These are phyloP conservation scores for Synodontis membranacea DNA, from an alignment of 2,113 vertebrate species.

Conservation along the genomic window DNA sequence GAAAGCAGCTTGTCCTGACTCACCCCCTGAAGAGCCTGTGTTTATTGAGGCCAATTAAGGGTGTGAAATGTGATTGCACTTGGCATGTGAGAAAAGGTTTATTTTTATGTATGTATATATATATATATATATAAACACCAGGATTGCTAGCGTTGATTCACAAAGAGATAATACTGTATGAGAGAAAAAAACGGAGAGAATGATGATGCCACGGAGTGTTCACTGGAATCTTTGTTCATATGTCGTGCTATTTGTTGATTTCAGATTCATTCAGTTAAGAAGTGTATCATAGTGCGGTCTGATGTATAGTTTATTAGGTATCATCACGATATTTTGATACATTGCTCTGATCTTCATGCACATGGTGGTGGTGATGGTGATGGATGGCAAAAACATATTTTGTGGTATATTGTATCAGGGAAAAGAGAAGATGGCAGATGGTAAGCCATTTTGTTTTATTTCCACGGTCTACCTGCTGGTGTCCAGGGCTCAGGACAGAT, in stretches of 20 bases:
- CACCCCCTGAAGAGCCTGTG: neutral
- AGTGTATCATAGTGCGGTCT: neutral
- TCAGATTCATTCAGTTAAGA: neutral
- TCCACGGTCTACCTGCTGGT: slow-evolving; percentile 47
- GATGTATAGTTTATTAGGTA: neutral
- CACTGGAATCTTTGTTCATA: neutral
- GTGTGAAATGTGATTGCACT: slow-evolving; percentile 21
- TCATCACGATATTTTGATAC: neutral
- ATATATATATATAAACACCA: slow-evolving; percentile 4
- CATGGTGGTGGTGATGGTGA: neutral
- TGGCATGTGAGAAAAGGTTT: slow-evolving; percentile 13
- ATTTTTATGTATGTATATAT: too few species aligned
- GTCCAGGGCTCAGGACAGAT: slow-evolving; percentile 53
- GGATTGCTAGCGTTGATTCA: slow-evolving; percentile 17
- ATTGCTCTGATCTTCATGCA: neutral
- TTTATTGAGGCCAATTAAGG: slow-evolving; percentile 17
- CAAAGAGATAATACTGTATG: neutral
- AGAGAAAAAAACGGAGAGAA: neutral
- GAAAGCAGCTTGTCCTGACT: neutral
- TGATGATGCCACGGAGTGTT: neutral
- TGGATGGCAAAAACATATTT: neutral
- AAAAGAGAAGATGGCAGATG: neutral
- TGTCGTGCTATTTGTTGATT: neutral
- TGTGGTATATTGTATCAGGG: neutral
- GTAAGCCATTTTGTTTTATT: slow-evolving; percentile 33